Evolutionary conservation across 1,140 invertebrate species (phyloP).

Genomic region (Macrosteles quadrilineatus): DNA sequence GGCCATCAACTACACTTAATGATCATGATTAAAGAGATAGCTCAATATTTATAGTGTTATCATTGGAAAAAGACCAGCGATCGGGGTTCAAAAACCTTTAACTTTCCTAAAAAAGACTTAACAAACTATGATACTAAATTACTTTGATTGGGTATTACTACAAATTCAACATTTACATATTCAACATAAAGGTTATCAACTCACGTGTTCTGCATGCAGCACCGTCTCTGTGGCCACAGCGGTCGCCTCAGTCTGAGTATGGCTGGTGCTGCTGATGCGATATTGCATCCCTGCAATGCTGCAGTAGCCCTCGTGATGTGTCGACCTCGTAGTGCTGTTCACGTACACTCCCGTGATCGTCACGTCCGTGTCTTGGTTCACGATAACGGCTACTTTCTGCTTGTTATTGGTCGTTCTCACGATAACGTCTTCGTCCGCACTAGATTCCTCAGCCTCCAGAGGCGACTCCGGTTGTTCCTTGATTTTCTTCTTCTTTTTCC

Average conservation of each 20-base stretch:
- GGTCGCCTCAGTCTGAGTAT: conserved; percentile 76
- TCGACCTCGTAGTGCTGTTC: conserved; percentile 69
- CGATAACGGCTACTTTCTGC: conserved; percentile 66
- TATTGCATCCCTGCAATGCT: conserved; percentile 82
- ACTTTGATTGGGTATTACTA: too few relatives aligned
- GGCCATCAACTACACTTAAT: too few relatives aligned
- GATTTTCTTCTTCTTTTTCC: conserved; percentile 33
- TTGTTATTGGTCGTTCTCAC: conserved; percentile 46
- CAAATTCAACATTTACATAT: too few relatives aligned
- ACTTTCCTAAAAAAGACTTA: too few relatives aligned
- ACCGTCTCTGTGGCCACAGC: conserved; percentile 65
- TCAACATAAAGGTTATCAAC: too few relatives aligned
- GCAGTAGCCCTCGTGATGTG: conserved; percentile 78
- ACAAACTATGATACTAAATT: too few relatives aligned
- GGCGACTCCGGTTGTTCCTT: conserved; percentile 23
- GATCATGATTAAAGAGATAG: too few relatives aligned
- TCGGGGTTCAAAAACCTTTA: too few relatives aligned
- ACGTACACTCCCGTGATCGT: conserved; percentile 82
- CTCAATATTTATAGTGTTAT: too few relatives aligned
- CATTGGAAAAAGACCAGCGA: too few relatives aligned
- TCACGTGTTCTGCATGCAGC: conserved; percentile 41
- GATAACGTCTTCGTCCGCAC: conserved; percentile 38
- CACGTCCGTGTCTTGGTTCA: conserved; percentile 82
- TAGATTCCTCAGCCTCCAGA: conserved; percentile 47
- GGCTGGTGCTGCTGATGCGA: conserved; percentile 70